Percentiles rank a stretch among this genome's conserved stretches.
Evolutionary conservation across 2,888 invertebrate genomes (phyloP).

Genomic region (Choristoneura rosaceana): DNA sequence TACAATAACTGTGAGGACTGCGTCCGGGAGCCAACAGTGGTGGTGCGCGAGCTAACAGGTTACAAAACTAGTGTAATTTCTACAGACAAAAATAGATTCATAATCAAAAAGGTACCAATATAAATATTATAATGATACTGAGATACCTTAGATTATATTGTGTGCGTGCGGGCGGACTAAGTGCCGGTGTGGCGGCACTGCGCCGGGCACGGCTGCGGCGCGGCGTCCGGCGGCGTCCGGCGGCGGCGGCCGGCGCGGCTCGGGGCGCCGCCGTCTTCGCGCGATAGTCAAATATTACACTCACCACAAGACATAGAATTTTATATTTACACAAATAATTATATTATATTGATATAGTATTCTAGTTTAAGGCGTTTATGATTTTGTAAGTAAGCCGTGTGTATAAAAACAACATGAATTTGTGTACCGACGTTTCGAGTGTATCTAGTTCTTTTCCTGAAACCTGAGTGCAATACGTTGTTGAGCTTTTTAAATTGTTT

Average conservation of each 20-base stretch:
- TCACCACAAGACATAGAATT: constrained; percentile 83
- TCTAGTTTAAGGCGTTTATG: constrained; percentile 84
- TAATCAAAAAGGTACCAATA: constrained; percentile 91
- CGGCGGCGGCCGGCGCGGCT: constrained; percentile 5
- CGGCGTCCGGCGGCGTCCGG: constrained; percentile 47
- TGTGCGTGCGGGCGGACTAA: constrained; percentile 44
- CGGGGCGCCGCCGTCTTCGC: constrained; percentile 52
- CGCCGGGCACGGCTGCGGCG: constrained; percentile 47
- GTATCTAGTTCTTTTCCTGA: constrained; percentile 71
- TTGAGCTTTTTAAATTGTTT: constrained; percentile 80
- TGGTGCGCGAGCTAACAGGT: constrained; percentile 63
- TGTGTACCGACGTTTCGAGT: constrained; percentile 61
- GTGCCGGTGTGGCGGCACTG: constrained; percentile 43
- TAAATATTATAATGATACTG: constrained; percentile 78
- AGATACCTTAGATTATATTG: constrained; percentile 77
- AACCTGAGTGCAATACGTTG: constrained; percentile 81
- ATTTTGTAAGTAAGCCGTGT: constrained; percentile 76
- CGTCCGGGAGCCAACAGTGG: constrained; percentile 79
- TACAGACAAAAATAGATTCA: constrained; percentile 86
- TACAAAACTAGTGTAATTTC: constrained; percentile 85
- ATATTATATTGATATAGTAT: constrained; percentile 85
- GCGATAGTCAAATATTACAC: constrained; percentile 85
- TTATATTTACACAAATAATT: constrained; percentile 86
- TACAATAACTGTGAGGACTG: constrained; percentile 72
- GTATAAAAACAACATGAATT: constrained; percentile 62